These are phyloP conservation scores for Miichthys miiuy DNA, from an alignment of 2,797 vertebrate genomes.

Conservation along the genomic window DNA sequence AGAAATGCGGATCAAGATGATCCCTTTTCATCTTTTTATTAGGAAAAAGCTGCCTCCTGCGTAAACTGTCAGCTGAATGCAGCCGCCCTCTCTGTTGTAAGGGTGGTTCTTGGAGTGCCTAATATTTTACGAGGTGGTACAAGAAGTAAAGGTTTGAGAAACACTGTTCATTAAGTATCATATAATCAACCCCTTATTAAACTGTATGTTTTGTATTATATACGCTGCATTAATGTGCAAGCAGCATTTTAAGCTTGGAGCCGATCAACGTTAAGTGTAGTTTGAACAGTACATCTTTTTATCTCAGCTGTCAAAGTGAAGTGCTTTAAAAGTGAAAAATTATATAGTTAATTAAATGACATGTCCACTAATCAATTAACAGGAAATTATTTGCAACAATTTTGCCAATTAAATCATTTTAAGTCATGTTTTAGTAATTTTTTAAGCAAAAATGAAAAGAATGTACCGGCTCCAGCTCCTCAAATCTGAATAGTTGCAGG, in stretches of 20 bases:
- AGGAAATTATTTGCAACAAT: too few relatives aligned
- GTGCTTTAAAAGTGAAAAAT: not conserved
- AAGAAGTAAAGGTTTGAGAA: too few relatives aligned
- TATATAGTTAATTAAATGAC: too few relatives aligned
- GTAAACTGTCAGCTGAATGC: too few relatives aligned
- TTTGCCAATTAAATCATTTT: not conserved
- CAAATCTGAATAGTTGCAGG: not conserved
- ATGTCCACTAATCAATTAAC: too few relatives aligned
- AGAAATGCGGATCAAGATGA: too few relatives aligned
- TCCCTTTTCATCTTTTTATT: too few relatives aligned
- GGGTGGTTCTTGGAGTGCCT: too few relatives aligned
- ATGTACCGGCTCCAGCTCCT: not conserved
- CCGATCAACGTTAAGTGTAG: not conserved
- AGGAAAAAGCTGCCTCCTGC: too few relatives aligned
- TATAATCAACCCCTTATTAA: not conserved
- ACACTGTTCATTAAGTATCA: not conserved
- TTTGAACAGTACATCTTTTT: not conserved
- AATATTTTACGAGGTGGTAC: too few relatives aligned
- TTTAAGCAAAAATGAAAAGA: not conserved
- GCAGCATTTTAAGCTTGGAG: not conserved
- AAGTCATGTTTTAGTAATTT: not conserved
- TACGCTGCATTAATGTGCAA: not conserved
- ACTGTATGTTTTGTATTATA: not conserved
- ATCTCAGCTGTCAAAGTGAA: not conserved
- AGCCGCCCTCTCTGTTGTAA: too few relatives aligned